These are phyloP conservation scores for Tetranychus piercei DNA, from an alignment of 2,888 invertebrate genomes.

Conservation along the genomic window DNA sequence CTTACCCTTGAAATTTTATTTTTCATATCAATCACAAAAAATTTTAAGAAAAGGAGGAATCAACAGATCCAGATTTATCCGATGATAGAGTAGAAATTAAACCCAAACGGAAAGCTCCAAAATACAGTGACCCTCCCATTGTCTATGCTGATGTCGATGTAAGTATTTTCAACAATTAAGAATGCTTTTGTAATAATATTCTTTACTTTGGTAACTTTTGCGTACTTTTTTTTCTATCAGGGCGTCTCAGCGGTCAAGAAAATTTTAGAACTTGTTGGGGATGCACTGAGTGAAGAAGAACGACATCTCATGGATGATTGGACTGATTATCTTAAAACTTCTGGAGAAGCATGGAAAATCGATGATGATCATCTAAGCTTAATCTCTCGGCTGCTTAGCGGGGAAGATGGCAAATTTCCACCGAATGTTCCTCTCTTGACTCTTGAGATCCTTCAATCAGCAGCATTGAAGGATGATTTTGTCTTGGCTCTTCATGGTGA, in stretches of 20 bases:
- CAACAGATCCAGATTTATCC: not conserved
- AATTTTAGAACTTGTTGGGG: constrained; percentile 48
- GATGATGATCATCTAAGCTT: constrained; percentile 69
- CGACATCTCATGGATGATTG: constrained; percentile 57
- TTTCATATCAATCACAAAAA: not conserved
- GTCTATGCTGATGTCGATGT: constrained; percentile 29
- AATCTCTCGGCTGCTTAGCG: constrained; percentile 39
- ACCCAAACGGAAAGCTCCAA: constrained; percentile 31
- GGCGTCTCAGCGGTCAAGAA: constrained; percentile 44
- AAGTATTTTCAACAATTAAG: constrained; percentile 21
- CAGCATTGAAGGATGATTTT: constrained; percentile 54
- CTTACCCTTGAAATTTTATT: not conserved
- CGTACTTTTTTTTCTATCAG: constrained; percentile 29
- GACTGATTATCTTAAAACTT: constrained; percentile 65
- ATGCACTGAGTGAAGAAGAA: constrained; percentile 54
- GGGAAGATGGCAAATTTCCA: constrained; percentile 21
- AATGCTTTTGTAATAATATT: not conserved
- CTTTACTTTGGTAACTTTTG: no score
- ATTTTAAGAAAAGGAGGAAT: not conserved
- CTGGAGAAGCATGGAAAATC: constrained; percentile 79
- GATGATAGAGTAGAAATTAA: constrained; percentile 14
- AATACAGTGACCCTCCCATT: constrained; percentile 42
- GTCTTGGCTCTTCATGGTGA: constrained; percentile 75
- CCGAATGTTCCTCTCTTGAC: constrained; percentile 23
- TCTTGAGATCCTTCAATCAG: constrained; percentile 24